Base-by-base conservation (phyloP, 1,140 invertebrate genomes). In the Tenebrio molitor region DNA sequence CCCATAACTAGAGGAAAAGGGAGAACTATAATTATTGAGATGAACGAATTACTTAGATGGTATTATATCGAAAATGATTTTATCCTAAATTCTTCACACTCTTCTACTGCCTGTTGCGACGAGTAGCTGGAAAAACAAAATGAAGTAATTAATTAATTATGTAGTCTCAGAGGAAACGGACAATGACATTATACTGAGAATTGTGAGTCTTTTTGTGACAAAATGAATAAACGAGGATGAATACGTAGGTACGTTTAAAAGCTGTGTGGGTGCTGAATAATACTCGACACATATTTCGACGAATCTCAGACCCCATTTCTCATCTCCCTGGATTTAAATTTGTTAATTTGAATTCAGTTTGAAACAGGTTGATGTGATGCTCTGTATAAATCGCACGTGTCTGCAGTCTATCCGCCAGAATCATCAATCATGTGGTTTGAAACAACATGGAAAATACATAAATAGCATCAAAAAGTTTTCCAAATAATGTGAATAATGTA, bases 91-190 rank as follows among this genome's bases (percentile, higher is more conserved):
- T 50, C 29, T 33, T 36, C 63, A 66, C 46, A 50, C 44, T 66
- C 29, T 36, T 58, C 65, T 79, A 79, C 72, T 79, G 77, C 67
- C 77, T 77, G 63, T 79, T 79, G 74, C 77, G 76, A 67, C 76
- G 77, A 17, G 76, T 64, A 66, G 74, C 77, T 79, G 76, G 71
- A 78, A 78, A 39, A 62, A 73, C 34, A 72, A 68, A 39, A n/a
- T n/a, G n/a, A n/a, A n/a, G n/a, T n/a, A 23, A 73, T 74, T 64
- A 69, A 25, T 23, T 69, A 44, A 68, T 12, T 53, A 39, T 46
- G 16, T 65, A 42, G n/a, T 39, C 25, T 33, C 12, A 16, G 15
- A 15, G 23, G 25, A 53, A 21, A 53, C 6, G 25, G 8, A 29
- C 25, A 29, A 29, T 29, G 25, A 8, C 25, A 4, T 29, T 29